Base-by-base conservation (phyloP, 1,140 invertebrate genomes). In the Papilio dardanus region DNA sequence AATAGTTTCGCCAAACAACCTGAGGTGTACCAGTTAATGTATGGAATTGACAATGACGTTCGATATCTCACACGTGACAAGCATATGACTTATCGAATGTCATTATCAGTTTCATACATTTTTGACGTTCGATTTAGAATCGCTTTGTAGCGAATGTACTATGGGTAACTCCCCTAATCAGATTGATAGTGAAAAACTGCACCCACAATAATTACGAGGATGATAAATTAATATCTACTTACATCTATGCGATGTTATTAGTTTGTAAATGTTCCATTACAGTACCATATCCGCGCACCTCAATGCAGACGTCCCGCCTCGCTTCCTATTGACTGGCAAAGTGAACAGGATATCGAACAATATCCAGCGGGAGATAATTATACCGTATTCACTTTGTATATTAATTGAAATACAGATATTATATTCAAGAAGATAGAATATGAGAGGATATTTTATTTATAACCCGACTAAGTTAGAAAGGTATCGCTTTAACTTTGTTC, bases 281-380 rank as follows among this genome's bases (percentile, higher is more conserved):
- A 24, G 31, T 7, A 7, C 35, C 35, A 69, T 69, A 24, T 69
- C 67, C 67, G 67, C 24, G 67, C 33, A 35, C 19, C n/a, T 68
- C 66, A 40, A 40, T 35, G 66, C 66, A 40, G 19, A 37, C 66
- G 66, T 68, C 19, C 66, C 66, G 33, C 35, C 14, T 16, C 66
- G 33, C 66, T 68, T 68, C 66, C 66, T 68, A 68, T 68, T 68
- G 66, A 68, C 66, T 40, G 31, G 66, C 33, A 37, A 68, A 40
- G 21, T 24, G 35, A 37, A 68, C 66, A 40, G 66, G 66, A 68
- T 68, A 68, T 68, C n/a, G 66, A 68, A 68, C 33, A 68, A 37
- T 68, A 33, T 68, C 66, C 7, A 37, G 19, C 21, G n/a, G 66
- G 8, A 40, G 35, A 68, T 37, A 68, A 68, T 68, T 68, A 68